Evolutionary conservation across 2,888 invertebrate genomes (phyloP).

Genomic region (Dorcus hopei): DNA sequence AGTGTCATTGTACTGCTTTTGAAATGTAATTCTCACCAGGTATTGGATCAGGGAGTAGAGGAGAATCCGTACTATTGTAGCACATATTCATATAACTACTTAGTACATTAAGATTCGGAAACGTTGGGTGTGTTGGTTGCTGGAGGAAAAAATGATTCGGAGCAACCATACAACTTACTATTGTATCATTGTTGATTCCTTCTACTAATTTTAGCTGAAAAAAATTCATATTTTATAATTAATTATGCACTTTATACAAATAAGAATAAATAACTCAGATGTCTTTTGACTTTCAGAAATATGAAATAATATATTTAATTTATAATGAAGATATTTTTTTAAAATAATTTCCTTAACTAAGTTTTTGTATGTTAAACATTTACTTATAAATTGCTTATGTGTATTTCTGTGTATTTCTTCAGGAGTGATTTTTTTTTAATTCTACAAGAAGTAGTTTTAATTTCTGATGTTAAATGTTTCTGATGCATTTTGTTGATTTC

Average conservation of each 20-base stretch:
- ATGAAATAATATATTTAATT: neutral
- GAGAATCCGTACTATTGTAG: constrained; percentile 76
- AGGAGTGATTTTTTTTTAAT: no score
- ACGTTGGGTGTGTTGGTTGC: constrained; percentile 92
- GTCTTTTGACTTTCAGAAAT: neutral
- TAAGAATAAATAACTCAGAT: no score
- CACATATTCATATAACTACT: constrained; percentile 79
- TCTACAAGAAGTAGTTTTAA: no score
- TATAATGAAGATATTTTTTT: no score
- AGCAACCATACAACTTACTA: constrained; percentile 80
- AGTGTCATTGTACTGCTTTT: neutral
- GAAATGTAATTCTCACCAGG: constrained; percentile 56
- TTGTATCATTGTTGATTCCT: constrained; percentile 89
- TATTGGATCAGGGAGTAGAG: constrained; percentile 75
- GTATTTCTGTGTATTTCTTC: no score
- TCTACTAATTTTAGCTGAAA: constrained; percentile 81
- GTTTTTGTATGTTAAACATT: no score
- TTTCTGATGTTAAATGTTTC: no score
- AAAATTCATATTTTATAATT: neutral
- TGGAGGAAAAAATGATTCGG: constrained; percentile 93
- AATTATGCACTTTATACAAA: no score
- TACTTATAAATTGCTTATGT: no score
- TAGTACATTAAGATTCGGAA: constrained; percentile 76
- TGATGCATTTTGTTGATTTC: no score
- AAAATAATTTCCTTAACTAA: no score